These are phyloP conservation scores for Pinctada fucata DNA, from an alignment of 2,888 invertebrate species.

Conservation along the genomic window DNA sequence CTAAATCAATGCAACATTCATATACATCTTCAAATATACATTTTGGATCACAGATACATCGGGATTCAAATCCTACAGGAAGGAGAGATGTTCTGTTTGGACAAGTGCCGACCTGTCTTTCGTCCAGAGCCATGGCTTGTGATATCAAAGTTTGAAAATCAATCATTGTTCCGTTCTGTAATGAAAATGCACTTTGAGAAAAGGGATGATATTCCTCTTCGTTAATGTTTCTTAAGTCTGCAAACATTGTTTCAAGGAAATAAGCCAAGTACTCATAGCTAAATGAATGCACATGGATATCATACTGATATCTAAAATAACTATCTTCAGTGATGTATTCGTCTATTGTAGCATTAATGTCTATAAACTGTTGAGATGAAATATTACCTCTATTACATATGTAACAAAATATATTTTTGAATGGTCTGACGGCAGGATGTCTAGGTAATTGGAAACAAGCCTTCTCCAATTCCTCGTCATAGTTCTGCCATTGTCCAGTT, in stretches of 20 bases:
- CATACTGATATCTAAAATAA: not conserved
- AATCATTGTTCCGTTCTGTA: no score
- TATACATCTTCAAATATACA: not conserved
- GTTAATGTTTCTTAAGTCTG: not conserved
- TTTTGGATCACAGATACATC: not conserved
- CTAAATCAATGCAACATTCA: not conserved
- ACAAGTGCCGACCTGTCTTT: no score
- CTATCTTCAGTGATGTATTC: not conserved
- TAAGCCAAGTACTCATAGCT: not conserved
- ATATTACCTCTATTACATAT: not conserved
- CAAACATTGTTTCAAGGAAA: not conserved
- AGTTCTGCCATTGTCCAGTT: not conserved
- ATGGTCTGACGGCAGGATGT: not conserved
- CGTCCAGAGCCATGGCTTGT: no score
- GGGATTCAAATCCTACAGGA: not conserved
- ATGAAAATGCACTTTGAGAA: not conserved
- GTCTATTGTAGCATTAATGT: not conserved
- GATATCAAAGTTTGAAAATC: no score
- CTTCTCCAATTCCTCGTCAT: not conserved
- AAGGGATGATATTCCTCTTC: not conserved
- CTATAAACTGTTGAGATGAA: not conserved
- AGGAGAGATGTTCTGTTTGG: no score
- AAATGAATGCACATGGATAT: not conserved
- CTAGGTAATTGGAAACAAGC: not conserved
- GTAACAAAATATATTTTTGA: constrained; percentile 10